Percentiles rank a stretch among this genome's conserved stretches.
Evolutionary conservation across 37 sponge, comb jelly and placozoan species (phyloP).

Genomic region (Beroe forskalii): DNA sequence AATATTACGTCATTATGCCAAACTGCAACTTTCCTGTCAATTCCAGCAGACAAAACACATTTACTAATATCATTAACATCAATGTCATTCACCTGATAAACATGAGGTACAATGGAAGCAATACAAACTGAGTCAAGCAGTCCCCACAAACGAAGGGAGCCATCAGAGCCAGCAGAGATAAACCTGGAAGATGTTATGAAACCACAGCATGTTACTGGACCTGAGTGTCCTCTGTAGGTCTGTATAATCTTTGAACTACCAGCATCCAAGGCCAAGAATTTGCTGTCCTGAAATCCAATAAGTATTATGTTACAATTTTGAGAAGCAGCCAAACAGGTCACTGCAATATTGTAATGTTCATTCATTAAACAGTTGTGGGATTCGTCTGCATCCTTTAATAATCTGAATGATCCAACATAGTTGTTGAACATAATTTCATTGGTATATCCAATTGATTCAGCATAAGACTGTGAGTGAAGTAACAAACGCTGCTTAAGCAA

Average conservation of each 20-base stretch:
- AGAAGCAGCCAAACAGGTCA: slow-evolving; percentile 28
- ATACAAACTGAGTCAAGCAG: slow-evolving; percentile 31
- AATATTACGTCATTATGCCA: slow-evolving; percentile 65
- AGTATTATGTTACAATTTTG: background rate
- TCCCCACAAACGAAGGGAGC: slow-evolving; percentile 31
- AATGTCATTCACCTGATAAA: slow-evolving; percentile 11
- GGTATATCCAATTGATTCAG: background rate
- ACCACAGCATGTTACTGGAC: slow-evolving; percentile 46
- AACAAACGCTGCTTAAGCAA: slow-evolving; percentile 18
- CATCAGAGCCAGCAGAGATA: slow-evolving; percentile 42
- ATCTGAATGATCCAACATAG: slow-evolving; percentile 16
- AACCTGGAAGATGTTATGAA: slow-evolving; percentile 56
- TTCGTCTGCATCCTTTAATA: background rate
- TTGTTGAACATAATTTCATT: background rate
- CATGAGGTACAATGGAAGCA: slow-evolving; percentile 27
- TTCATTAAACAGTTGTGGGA: slow-evolving; percentile 6
- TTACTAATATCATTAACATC: slow-evolving; percentile 14
- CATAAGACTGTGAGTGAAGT: background rate
- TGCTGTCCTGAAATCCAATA: slow-evolving; percentile 50
- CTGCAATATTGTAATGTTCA: background rate
- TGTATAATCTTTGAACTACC: background rate
- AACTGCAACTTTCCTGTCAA: slow-evolving; percentile 58
- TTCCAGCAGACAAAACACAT: slow-evolving; percentile 36
- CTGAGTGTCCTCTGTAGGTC: slow-evolving; percentile 49
- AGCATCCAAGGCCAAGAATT: background rate